These are phyloP conservation scores for Diorhabda carinulata DNA, from an alignment of 1,140 invertebrate genomes.

Conservation along the genomic window DNA sequence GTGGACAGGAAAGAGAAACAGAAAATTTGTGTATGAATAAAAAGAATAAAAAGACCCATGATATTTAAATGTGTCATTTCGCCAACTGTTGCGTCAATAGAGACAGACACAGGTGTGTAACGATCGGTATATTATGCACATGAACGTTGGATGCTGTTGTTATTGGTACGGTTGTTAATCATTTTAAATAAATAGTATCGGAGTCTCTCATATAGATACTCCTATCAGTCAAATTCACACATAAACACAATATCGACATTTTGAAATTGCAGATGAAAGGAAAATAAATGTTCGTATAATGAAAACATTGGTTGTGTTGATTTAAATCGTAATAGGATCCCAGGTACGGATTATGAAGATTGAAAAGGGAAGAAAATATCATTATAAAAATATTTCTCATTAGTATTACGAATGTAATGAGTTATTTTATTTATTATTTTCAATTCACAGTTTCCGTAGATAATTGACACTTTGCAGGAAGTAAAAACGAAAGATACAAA, in stretches of 20 bases:
- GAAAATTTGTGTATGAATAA: no score
- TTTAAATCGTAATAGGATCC: background rate
- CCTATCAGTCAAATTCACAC: background rate
- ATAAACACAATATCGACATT: background rate
- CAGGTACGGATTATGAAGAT: background rate
- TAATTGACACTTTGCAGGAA: no score
- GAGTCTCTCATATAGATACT: background rate
- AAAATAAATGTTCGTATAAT: slow-evolving; percentile 3
- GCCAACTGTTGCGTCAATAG: background rate
- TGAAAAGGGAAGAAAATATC: background rate
- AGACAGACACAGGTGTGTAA: background rate
- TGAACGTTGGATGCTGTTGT: background rate
- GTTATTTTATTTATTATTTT: no score
- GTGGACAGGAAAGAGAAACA: no score
- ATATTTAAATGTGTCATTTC: no score
- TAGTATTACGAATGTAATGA: no score
- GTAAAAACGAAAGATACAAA: no score
- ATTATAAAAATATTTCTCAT: background rate
- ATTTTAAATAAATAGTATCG: background rate
- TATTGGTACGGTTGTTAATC: background rate
- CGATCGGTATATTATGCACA: background rate
- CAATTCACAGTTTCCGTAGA: no score
- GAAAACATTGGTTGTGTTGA: background rate
- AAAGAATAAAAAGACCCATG: no score
- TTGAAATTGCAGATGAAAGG: background rate